Evolutionary conservation across 2,797 vertebrate genomes (phyloP), one percentile per base, ranked within the genome.

Genomic region (Nannoperca obscura): DNA sequence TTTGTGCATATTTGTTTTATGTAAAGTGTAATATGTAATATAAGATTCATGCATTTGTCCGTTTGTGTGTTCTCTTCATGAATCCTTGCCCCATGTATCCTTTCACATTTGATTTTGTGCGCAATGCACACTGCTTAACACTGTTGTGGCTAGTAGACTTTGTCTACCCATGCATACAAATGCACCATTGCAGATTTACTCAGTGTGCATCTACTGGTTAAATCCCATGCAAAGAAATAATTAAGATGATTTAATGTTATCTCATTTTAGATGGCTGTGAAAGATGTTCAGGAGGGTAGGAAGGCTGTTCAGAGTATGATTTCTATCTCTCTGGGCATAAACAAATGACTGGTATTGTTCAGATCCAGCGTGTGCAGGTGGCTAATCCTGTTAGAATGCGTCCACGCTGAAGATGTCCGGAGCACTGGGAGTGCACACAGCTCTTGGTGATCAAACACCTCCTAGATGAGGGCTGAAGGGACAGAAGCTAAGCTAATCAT

Each of bases 401-500:
- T 87, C 88, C 84, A 70, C 74, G 90, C 84, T 60, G 86, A 92
- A 91, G 84, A 84, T 22, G 78, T 90, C 86, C 36, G 71, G 90
- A 75, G 76, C 67, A 14, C 70, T 44, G 61, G 64, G 71, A 81
- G 76, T 3, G 42, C 32, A 32, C 36, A 7, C 67, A 3, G 57
- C 76, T 78, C 67, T 19, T 17, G 7, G 62, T 93, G 90, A 94
- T 93, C 92, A 94, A 94, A 92, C 90, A 82, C 83, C 87, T 74
- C 60, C 47, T 34, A 88, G 88, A 94, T 89, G 76, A 90, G 80
- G 70, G 46, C 83, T 91, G 91, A 93, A 88, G 81, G 85, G 80
- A 90, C 70, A 60, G 84, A 91, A 78, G 90, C 79, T 82, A 84
- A 87, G 86, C 88, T 92, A 92, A 92, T 92, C 89, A 88, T 52